Evolutionary conservation across 1,140 invertebrate species (phyloP).

Genomic region (Zaprionus inermis): DNA sequence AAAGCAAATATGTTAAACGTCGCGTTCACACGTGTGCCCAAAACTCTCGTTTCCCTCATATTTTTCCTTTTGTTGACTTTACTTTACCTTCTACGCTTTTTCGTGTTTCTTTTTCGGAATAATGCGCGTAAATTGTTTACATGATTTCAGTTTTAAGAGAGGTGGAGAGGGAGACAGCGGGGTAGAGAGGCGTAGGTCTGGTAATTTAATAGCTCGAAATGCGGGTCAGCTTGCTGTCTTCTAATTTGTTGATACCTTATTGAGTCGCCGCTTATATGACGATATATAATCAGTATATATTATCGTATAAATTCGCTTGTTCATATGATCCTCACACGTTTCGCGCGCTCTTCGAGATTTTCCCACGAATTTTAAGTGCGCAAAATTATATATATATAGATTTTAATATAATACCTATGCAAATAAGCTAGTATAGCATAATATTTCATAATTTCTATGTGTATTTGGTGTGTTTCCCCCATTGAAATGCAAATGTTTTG

Average conservation of each 20-base stretch:
- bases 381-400: constrained; percentile 10
- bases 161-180: background rate
- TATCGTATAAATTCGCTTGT: background rate
- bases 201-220: constrained; percentile 72
- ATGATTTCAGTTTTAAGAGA: constrained; percentile 32
- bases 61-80: constrained; percentile 62
- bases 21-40: constrained; percentile 64
- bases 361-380: constrained; percentile 45
- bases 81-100: constrained; percentile 23
- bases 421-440: constrained; percentile 47
- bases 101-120: constrained; percentile 20
- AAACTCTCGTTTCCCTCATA: constrained; percentile 22
- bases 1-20: constrained; percentile 67
- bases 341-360: constrained; percentile 40
- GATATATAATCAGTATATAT: background rate
- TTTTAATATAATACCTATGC: constrained; percentile 22
- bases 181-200: background rate
- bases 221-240: constrained; percentile 67
- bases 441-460: constrained; percentile 51
- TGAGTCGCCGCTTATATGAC: background rate
- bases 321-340: constrained; percentile 28
- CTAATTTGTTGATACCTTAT: constrained; percentile 40
- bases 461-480: constrained; percentile 42
- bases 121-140: constrained; percentile 66
- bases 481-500: constrained; percentile 60